Evolutionary conservation across 2,888 invertebrate genomes (phyloP).

Genomic region (Microdon myrmicae): DNA sequence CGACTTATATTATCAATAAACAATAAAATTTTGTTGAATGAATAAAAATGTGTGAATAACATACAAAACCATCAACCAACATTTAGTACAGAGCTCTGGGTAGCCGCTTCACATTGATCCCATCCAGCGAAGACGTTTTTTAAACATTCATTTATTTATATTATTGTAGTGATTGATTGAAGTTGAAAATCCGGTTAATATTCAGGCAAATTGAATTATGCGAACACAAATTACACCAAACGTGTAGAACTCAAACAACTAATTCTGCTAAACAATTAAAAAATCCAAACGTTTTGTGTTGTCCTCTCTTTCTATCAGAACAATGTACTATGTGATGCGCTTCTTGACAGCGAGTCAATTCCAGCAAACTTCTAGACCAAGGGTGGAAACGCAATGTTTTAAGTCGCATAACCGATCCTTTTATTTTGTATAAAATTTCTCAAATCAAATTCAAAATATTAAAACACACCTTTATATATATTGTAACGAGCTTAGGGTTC

Average conservation of each 20-base stretch:
- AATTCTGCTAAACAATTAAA: constrained; percentile 20
- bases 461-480: too few species aligned
- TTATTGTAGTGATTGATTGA: constrained; percentile 13
- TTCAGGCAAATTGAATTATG: constrained; percentile 32
- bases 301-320: constrained; percentile 7
- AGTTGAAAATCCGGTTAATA: constrained; percentile 35
- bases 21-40: constrained; percentile 1
- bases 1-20: constrained; percentile 11
- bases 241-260: constrained; percentile 38
- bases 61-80: constrained; percentile 20
- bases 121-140: constrained; percentile 5
- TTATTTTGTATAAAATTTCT: too few species aligned
- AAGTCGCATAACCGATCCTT: too few species aligned
- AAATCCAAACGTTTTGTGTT: constrained; percentile 15
- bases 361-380: constrained; percentile 1
- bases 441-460: too few species aligned
- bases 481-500: too few species aligned
- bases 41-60: constrained; percentile 12
- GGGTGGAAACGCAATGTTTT: constrained; percentile 1
- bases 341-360: constrained; percentile 11
- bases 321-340: constrained; percentile 1
- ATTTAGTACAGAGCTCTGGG: constrained; percentile 1
- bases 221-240: constrained; percentile 33
- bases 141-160: constrained; percentile 22
- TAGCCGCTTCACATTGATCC: constrained; percentile 6